Conservation (phyloP, 53 echinoderm and acorn worm genomes). For the Actinopyga echinites region DNA sequence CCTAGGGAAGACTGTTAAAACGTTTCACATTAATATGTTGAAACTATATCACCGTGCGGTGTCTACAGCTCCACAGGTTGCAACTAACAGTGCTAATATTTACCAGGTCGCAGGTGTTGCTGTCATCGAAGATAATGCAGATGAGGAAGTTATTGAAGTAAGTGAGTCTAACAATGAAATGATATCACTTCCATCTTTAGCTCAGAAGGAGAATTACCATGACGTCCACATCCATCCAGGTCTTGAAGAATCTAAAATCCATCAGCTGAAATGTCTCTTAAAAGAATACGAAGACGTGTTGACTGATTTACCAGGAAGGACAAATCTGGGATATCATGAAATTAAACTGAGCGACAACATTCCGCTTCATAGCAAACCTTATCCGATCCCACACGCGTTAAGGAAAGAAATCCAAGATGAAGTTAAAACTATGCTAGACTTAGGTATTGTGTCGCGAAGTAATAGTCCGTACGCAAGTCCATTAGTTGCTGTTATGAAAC, state of each 20-base stretch:
- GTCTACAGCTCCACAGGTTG: neutral
- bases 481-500: neutral
- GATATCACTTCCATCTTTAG: constrained; percentile 1
- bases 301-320: constrained; percentile 56
- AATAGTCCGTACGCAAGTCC: constrained; percentile 54
- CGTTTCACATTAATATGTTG: neutral
- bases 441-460: constrained; percentile 43
- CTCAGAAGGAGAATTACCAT: constrained; percentile 6
- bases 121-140: neutral
- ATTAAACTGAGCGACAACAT: constrained; percentile 36
- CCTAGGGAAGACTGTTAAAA: neutral
- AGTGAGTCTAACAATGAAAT: neutral
- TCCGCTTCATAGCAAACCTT: constrained; percentile 38
- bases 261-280: neutral
- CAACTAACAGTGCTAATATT: neutral
- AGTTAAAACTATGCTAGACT: constrained; percentile 52
- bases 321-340: constrained; percentile 44
- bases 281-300: constrained; percentile 43
- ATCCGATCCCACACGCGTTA: constrained; percentile 53
- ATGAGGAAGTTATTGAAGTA: neutral
- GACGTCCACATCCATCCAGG: constrained; percentile 16
- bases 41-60: neutral
- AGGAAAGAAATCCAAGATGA: constrained; percentile 41
- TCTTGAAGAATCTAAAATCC: neutral
- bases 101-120: neutral